phyloP scores from a whole-genome alignment of 1,140 invertebrate genomes.

The Drosophila nannoptera region DNA sequence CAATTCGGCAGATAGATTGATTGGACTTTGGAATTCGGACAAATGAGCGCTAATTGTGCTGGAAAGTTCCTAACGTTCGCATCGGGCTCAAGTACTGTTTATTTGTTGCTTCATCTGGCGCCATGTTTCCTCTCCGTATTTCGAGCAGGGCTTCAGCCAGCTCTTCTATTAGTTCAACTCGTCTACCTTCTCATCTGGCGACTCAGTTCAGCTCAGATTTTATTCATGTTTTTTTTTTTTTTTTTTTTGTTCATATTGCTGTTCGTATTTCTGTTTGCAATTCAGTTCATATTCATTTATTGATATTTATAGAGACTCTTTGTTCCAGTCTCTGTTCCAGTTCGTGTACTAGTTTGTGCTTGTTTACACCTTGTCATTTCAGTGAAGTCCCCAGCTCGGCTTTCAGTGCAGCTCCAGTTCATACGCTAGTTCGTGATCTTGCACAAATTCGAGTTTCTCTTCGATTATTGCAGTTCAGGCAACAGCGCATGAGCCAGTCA shows the following conservation, averaged over 20 bases:
- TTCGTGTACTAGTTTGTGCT: not conserved
- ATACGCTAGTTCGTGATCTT: not conserved
- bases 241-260: not conserved
- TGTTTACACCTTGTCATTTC: too few species aligned
- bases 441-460: too few species aligned
- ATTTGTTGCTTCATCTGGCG: too few species aligned
- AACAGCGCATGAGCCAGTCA: too few species aligned
- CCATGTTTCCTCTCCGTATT: not conserved
- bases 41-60: too few species aligned
- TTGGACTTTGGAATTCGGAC: not conserved
- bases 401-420: not conserved
- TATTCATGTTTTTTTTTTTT: too few species aligned
- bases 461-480: not conserved
- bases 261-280: not conserved
- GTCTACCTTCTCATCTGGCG: not conserved
- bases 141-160: not conserved
- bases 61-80: too few species aligned
- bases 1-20: not conserved
- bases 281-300: not conserved
- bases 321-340: not conserved
- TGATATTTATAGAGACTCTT: not conserved
- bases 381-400: too few species aligned
- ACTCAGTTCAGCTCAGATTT: not conserved
- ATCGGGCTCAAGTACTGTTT: too few species aligned
- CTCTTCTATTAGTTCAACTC: not conserved